Base-by-base conservation (phyloP, 2,888 invertebrate genomes). In the Chrysotoxum bicinctum region DNA sequence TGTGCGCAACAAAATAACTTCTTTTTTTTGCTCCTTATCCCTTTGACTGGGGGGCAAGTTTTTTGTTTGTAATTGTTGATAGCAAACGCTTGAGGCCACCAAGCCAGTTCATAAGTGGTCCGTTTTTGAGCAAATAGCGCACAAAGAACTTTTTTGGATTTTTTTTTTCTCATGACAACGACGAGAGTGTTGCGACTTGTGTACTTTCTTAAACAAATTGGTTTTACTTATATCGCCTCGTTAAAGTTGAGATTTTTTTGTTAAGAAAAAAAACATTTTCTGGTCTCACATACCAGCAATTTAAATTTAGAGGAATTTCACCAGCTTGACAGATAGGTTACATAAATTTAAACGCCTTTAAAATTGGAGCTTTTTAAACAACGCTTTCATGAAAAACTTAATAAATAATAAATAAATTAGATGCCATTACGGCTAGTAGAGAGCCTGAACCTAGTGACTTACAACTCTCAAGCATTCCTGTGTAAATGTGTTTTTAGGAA, bases 11-110 rank as follows among this genome's bases (percentile, higher is more conserved):
- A 30, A 62, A 56, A 56, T 21, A 69, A 37, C 30, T 30, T 12
- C 19, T 69, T 50, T 26, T 64, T n/a, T n/a, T n/a, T n/a, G n/a
- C n/a, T n/a, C n/a, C 6, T n/a, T 40, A n/a, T 43, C 43, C 45
- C 56, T 75, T 70, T 23, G 19, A 50, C n/a, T 5, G 16, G 48
- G 6, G n/a, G 12, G n/a, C 6, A 40, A 2, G 40, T 40, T 40
- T 40, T 40, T n/a, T 40, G n/a, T 19, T 16, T 0, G n/a, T 45
- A 10, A 19, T 45, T 45, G 19, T 45, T 45, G 16, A 19, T 19
- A 45, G 19, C 9, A 45, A 45, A 2, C 1, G 43, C 43, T 45
- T 45, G 19, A 10, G 43, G 5, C 21, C 5, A 7, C 12, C 21
- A 48, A 1, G 12, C 6, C 7, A 23, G 21, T 7, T 16, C 16